Conservation (phyloP, 2,888 invertebrate genomes). For the Caprella mutica region DNA sequence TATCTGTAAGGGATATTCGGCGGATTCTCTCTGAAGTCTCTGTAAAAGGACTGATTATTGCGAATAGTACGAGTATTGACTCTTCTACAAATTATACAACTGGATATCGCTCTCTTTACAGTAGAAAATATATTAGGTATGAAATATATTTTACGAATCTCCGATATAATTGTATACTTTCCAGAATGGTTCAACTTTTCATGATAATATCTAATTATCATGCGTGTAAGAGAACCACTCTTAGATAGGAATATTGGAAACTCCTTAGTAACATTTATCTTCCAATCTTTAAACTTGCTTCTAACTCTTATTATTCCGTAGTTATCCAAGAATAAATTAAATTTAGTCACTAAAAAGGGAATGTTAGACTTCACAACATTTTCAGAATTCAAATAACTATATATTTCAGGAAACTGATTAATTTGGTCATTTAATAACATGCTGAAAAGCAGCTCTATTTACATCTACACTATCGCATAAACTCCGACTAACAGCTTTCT, state of each 20-base stretch:
- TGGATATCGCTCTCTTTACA: background rate
- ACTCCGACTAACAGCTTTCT: too few relatives aligned
- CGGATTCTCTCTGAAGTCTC: background rate
- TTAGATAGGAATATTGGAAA: background rate
- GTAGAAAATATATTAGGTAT: background rate
- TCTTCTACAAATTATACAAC: background rate
- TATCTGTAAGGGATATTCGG: background rate
- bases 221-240: background rate
- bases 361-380: too few relatives aligned
- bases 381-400: too few relatives aligned
- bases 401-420: too few relatives aligned
- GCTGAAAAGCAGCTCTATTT: too few relatives aligned
- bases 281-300: background rate
- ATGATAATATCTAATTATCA: background rate
- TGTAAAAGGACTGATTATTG: background rate
- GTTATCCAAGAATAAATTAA: too few relatives aligned
- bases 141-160: background rate
- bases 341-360: too few relatives aligned
- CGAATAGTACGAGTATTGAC: background rate
- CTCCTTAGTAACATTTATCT: background rate
- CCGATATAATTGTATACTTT: background rate
- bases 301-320: background rate
- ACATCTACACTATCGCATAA: too few relatives aligned
- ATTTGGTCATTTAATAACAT: too few relatives aligned
- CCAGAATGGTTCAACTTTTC: background rate